These are phyloP conservation scores for Subanguina moxae DNA, from an alignment of 1,140 invertebrate genomes.

Conservation along the genomic window DNA sequence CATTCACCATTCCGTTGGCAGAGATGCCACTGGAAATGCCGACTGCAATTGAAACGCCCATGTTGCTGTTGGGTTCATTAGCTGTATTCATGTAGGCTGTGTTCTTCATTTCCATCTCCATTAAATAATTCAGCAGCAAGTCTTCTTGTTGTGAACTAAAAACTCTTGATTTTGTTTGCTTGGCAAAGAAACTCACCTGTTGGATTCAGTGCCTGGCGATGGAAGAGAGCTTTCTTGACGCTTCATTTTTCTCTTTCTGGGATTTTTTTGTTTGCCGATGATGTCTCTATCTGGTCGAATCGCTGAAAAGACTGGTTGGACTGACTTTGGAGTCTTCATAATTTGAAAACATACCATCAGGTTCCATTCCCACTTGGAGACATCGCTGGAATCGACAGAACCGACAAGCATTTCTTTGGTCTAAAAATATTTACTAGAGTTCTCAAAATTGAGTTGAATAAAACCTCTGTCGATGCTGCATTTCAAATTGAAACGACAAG, in stretches of 20 bases:
- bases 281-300: conserved; percentile 57
- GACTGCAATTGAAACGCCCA: neutral
- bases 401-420: conserved; percentile 56
- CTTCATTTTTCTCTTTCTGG: conserved; percentile 50
- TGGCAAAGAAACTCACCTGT: conserved; percentile 26
- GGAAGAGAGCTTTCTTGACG: conserved; percentile 39
- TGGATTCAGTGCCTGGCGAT: conserved; percentile 46
- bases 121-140: conserved; percentile 41
- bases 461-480: conserved; percentile 55
- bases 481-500: conserved; percentile 50
- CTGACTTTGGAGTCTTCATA: conserved; percentile 6
- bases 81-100: conserved; percentile 9
- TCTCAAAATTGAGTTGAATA: neutral
- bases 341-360: conserved; percentile 31
- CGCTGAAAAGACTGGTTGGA: conserved; percentile 29
- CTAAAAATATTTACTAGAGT: conserved; percentile 23
- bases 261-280: conserved; percentile 59
- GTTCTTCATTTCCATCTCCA: conserved; percentile 47
- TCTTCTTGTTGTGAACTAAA: conserved; percentile 52
- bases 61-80: conserved; percentile 5
- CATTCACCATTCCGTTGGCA: conserved; percentile 17
- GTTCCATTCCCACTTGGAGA: conserved; percentile 57
- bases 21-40: neutral
- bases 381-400: conserved; percentile 56
- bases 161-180: conserved; percentile 3